Base-by-base conservation (phyloP, 2,113 vertebrate genomes). In the Eublepharis macularius region DNA sequence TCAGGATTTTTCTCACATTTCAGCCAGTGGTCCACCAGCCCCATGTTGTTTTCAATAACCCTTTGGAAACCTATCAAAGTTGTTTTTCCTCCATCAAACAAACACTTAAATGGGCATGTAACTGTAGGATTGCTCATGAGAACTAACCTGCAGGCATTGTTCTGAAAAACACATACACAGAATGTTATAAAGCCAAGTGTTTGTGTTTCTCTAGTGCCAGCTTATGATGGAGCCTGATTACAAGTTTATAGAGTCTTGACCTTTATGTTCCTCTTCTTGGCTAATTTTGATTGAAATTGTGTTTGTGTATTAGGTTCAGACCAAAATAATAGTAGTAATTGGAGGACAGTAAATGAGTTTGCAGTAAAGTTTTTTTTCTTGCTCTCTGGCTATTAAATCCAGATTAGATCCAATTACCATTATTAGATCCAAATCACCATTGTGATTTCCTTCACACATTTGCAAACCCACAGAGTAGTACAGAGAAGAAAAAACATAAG, bases 91-190 rank as follows among this genome's bases (percentile, higher is more conserved):
- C 57, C 83, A 57, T 89, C 66, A 65, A 24, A 79, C 70, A 75
- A 86, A 57, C 74, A 51, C 24, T 2, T 21, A 89, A 17, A 39
- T 32, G 72, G 82, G 68, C 29, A 73, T 65, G 36, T 90, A 83
- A 63, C 51, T 78, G n/a, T 72, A 73, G 76, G 91, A 81, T 84
- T 47, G 7, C 85, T 89, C 88, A 86, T 83, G 17, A 84, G 26
- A 86, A 80, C 29, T 66, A 47, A 26, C 57, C 57, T 86, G 29
- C 57, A 88, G 89, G 78, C 74, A 70, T 60, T 90, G 39, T 66
- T 92, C 85, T 90, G 90, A 74, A 80, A 93, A 83, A 91, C 43
- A 57, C 45, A 16, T 49, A 82, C 41, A 86, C 90, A 91, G 69
- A 74, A 83, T 80, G 69, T 83, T 85, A 34, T 76, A 91, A 91